Evolutionary conservation across 2,888 invertebrate species (phyloP), one percentile per base, ranked within the genome.

Genomic region (Acholoe squamosa): DNA sequence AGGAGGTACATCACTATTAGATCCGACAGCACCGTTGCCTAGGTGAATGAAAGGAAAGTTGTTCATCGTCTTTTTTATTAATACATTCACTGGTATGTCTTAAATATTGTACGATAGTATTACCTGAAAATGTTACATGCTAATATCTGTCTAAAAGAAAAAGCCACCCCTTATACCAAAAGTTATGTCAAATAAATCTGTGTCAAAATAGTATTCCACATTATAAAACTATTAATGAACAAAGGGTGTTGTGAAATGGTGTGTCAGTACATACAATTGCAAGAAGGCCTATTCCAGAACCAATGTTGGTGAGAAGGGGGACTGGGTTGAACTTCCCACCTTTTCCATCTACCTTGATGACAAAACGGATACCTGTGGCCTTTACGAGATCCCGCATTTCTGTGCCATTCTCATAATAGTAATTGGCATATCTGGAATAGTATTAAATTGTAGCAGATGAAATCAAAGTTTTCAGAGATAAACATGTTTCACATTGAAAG

Each of bases 321-420:
- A 96, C 94, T 16, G 96, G 90, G 93, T 94, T 95, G 93, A 96
- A 96, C 92, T 96, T 96, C n/a, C 96, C 96, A 28, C 96, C 96
- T 89, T 94, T 92, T 0, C 96, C 96, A 43, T 95, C 94, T 10
- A 96, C 96, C 43, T 95, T 94, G 28, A 96, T 93, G 22, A 96
- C 93, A 93, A 96, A 96, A 34, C 96, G 95, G 71, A 96, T 96
- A 3, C 96, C 96, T 92, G 95, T 96, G 0, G 96, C 96, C 92
- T 96, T 96, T 91, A 94, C 94, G 77, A 96, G 92, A 16, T 96
- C 96, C 51, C 96, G 93, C 12, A 93, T 93, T 34, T 93, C 92
- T 67, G 91, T 91, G 0, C 92, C 93, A 91, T 94, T 93, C 0
- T 93, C 93, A 76, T 93, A 93, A 92, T 96, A 96, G 92, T 96